Conservation (phyloP, 2,888 invertebrate genomes). For the Drosophila rellima region DNA sequence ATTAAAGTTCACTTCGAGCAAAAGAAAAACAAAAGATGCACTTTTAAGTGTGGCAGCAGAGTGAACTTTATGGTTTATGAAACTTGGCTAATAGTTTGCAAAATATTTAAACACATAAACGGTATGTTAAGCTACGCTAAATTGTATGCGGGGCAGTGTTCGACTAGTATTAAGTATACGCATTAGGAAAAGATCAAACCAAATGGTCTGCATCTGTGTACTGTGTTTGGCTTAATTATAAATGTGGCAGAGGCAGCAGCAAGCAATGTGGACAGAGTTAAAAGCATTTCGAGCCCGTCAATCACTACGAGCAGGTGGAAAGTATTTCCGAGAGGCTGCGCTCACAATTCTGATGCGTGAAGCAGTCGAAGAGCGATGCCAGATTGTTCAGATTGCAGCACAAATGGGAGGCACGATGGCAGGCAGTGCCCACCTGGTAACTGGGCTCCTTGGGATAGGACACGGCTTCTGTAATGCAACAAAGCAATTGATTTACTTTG, state of each 20-base stretch:
- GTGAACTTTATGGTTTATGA: slow-evolving; percentile 32
- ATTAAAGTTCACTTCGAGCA: slow-evolving; percentile 1
- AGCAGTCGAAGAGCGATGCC: slow-evolving; percentile 87
- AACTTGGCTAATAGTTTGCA: slow-evolving; percentile 7
- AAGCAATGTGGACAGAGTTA: slow-evolving; percentile 6
- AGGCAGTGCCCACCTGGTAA: slow-evolving; percentile 83
- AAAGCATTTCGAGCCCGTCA: slow-evolving; percentile 12
- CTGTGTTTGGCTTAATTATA: slow-evolving; percentile 24
- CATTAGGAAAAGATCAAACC: slow-evolving; percentile 9
- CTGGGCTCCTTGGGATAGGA: slow-evolving; percentile 49
- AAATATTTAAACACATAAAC: slow-evolving; percentile 8
- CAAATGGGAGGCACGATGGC: slow-evolving; percentile 90
- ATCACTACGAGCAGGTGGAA: slow-evolving; percentile 54
- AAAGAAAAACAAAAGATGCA: slow-evolving; percentile 4
- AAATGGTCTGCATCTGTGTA: slow-evolving; percentile 1
- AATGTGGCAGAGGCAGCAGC: slow-evolving; percentile 5
- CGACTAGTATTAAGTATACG: slow-evolving; percentile 30
- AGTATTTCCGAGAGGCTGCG: slow-evolving; percentile 52
- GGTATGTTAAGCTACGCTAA: slow-evolving; percentile 7
- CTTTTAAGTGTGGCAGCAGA: slow-evolving; percentile 13
- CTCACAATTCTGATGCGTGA: slow-evolving; percentile 89
- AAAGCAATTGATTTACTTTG: slow-evolving; percentile 4
- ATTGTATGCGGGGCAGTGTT: slow-evolving; percentile 18
- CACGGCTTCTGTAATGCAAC: slow-evolving; percentile 45
- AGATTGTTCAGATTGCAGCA: slow-evolving; percentile 88